Percentiles rank a stretch among this genome's conserved stretches.
Conservation (phyloP, 2,113 vertebrate genomes). For the Anolis carolinensis region DNA sequence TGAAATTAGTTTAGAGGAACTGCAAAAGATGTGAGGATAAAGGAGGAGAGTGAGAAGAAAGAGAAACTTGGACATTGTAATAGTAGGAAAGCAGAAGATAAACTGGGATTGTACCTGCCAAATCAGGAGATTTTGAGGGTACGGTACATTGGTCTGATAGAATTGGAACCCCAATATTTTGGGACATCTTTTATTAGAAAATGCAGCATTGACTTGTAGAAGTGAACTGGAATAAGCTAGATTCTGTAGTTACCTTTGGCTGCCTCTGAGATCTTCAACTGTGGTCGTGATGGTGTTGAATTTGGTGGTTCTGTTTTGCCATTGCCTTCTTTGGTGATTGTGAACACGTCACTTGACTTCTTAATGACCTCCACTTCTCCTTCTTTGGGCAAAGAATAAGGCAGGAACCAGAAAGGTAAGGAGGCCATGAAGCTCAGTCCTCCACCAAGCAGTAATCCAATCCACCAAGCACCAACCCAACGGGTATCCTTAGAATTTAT, state of each 20-base stretch:
- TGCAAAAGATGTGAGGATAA: too few relatives aligned
- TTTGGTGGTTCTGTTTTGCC: slow-evolving; percentile 26
- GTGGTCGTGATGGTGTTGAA: slow-evolving; percentile 39
- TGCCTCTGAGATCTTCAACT: slow-evolving; percentile 60
- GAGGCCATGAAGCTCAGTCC: slow-evolving; percentile 77
- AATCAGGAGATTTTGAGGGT: too few relatives aligned
- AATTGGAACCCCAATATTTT: background rate
- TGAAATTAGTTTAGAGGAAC: too few relatives aligned
- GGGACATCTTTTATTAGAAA: background rate
- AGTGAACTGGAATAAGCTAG: background rate
- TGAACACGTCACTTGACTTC: slow-evolving; percentile 37
- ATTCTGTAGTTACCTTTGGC: slow-evolving; percentile 53
- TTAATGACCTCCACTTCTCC: slow-evolving; percentile 28
- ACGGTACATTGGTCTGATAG: fast-evolving
- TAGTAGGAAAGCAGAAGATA: too few relatives aligned
- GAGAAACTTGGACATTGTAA: too few relatives aligned
- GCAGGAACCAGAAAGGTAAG: slow-evolving; percentile 92
- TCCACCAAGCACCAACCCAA: slow-evolving; percentile 98
- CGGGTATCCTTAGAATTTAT: slow-evolving; percentile 87
- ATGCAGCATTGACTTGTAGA: background rate
- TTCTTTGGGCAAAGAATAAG: slow-evolving; percentile 71
- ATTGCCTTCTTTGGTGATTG: slow-evolving; percentile 33
- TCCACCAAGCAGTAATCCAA: slow-evolving; percentile 84
- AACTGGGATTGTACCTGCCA: too few relatives aligned
- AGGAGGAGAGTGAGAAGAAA: too few relatives aligned